Conservation (phyloP, 2,888 invertebrate species). For the Lepas anatifera region DNA sequence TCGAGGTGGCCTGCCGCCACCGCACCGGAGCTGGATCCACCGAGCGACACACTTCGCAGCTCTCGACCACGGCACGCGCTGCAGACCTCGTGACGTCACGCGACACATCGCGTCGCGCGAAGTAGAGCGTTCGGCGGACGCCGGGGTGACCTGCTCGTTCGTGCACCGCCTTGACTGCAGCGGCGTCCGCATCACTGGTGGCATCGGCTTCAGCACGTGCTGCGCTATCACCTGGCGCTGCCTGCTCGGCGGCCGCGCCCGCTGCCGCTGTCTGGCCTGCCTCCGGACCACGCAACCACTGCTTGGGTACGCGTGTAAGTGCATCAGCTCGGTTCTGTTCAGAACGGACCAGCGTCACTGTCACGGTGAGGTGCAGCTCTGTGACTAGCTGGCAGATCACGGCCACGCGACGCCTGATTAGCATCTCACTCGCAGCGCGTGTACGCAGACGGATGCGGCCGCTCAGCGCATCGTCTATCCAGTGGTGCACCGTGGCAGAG, state of each 20-base stretch:
- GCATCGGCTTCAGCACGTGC: background rate
- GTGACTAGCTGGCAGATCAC: too few species aligned
- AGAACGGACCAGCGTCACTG: background rate
- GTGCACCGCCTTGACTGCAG: background rate
- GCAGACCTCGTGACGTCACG: background rate
- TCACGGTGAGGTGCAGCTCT: too few species aligned
- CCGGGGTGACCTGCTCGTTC: background rate
- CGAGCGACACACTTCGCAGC: background rate
- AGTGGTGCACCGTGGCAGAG: too few species aligned
- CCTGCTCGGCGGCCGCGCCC: background rate
- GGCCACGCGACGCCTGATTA: too few species aligned
- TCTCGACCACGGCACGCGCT: background rate
- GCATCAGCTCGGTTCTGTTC: constrained; percentile 13
- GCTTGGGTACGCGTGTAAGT: constrained; percentile 12
- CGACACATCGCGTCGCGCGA: background rate
- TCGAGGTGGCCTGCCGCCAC: background rate
- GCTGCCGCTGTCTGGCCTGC: too few species aligned
- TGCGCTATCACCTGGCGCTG: background rate
- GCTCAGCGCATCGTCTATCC: too few species aligned
- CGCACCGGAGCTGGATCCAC: background rate
- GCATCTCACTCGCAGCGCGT: too few species aligned
- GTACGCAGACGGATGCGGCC: too few species aligned
- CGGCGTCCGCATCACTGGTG: background rate
- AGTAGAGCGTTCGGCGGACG: background rate
- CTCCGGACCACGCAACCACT: constrained; percentile 6